Conservation (phyloP, 37 sponge, comb jelly and placozoan genomes). For the Halichondria panicea region DNA sequence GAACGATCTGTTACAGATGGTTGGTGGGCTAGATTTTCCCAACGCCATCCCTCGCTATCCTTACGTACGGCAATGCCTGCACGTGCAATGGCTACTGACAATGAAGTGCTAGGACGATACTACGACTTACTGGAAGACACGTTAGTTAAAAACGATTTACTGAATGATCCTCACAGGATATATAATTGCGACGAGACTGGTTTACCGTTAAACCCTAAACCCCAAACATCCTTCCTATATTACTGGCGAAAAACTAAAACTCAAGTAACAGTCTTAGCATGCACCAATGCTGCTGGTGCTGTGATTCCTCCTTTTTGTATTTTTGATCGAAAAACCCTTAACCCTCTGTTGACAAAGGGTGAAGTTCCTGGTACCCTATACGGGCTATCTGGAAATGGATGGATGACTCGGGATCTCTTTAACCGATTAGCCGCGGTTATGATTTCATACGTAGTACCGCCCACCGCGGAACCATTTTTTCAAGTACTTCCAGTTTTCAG, state of each 20-base stretch:
- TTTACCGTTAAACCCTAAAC: constrained; percentile 18
- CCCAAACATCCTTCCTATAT: not conserved
- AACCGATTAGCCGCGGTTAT: no score
- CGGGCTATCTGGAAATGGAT: constrained; percentile 19
- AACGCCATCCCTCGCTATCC: constrained; percentile 8
- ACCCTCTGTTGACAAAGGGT: constrained; percentile 9
- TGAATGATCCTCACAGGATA: constrained; percentile 25
- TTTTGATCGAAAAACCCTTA: constrained; percentile 1
- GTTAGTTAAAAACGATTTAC: constrained; percentile 21
- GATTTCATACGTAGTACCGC: no score
- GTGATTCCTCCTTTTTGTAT: constrained; percentile 34
- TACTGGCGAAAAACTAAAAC: constrained; percentile 21
- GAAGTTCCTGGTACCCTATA: constrained; percentile 22
- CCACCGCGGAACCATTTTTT: no score
- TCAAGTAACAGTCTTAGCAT: constrained; percentile 41
- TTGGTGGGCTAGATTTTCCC: constrained; percentile 25
- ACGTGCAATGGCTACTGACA: constrained; percentile 12
- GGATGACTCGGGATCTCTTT: constrained; percentile 31
- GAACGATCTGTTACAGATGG: not conserved
- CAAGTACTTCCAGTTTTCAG: no score
- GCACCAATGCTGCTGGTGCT: constrained; percentile 33
- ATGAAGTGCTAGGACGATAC: constrained; percentile 18
- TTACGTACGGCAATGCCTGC: not conserved
- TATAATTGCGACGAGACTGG: constrained; percentile 42
- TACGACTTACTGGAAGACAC: constrained; percentile 34